Evolutionary conservation across 2,113 vertebrate genomes (phyloP).

Genomic region (Murina feae): DNA sequence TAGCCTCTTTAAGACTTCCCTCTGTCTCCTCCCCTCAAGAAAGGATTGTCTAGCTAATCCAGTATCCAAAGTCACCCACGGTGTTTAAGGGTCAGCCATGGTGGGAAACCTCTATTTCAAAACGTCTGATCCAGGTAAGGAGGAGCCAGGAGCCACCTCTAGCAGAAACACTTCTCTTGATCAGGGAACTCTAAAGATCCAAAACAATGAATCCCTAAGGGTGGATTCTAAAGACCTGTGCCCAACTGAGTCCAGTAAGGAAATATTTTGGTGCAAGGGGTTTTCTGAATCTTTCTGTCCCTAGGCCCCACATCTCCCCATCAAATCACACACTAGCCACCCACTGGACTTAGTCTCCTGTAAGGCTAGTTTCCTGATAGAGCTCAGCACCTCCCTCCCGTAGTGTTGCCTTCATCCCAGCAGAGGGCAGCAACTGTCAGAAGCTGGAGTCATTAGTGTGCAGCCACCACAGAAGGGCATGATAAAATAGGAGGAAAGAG

Average conservation of each 20-base stretch:
- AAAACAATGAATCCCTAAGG: not conserved
- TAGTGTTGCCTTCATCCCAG: conserved; percentile 41
- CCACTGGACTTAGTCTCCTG: not conserved
- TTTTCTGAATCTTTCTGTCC: not conserved
- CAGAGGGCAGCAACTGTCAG: conserved; percentile 69
- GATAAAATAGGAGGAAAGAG: not conserved
- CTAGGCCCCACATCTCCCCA: no score
- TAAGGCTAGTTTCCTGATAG: not conserved
- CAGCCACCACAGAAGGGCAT: not conserved
- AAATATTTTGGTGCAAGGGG: not conserved
- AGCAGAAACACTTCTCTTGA: not conserved
- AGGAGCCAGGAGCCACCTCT: not conserved
- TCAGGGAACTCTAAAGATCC: not conserved
- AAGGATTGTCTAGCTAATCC: not conserved
- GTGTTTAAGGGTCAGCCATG: not conserved
- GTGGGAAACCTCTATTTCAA: not conserved
- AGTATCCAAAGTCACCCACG: not conserved
- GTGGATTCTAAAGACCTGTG: not conserved
- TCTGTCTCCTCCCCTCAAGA: not conserved
- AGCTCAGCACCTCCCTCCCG: not conserved
- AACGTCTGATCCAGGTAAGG: not conserved
- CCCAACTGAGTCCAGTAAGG: not conserved
- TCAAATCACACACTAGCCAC: not conserved
- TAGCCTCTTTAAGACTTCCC: not conserved
- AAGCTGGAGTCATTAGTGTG: not conserved